Evolutionary conservation across 1,140 invertebrate species (phyloP), one percentile per base, ranked within the genome.

Genomic region (Globodera rostochiensis): DNA sequence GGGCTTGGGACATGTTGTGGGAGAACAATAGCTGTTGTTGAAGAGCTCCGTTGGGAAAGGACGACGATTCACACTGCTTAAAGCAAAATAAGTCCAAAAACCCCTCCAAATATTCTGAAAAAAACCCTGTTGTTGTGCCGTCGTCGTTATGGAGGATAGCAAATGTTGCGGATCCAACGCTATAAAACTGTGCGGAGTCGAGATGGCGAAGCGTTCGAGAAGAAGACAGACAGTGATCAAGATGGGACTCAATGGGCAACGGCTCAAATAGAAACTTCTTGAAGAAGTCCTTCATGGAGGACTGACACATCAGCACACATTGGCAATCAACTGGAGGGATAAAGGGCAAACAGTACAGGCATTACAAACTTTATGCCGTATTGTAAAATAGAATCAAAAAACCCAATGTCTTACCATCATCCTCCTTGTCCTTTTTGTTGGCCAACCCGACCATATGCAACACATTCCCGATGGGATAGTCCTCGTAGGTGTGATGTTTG

Each of bases 211-310:
- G 87, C 97, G 92, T 91, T 98, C 95, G 73, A 97, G n/a, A n/a
- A n/a, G n/a, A n/a, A n/a, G n/a, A n/a, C n/a, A 99, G 92, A 84
- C 95, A 93, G 88, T 98, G 96, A 92, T 99, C 96, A 85, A 98
- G 91, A 91, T 98, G 96, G 84, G 95, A 96, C 92, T 98, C 97
- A n/a, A 98, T 94, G 1, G 97, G 97, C 57, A 99, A 90, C 7
- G 97, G 96, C 90, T 99, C 97, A 90, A 96, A 97, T 15, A 99
- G 91, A 89, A 99, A 97, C 90, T 99, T 99, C 89, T 98, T 98
- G 91, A 96, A 98, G 92, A 98, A 98, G 86, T 98, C 96, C 91
- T 98, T 98, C 90, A 98, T 98, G 3, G 96, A 96, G 79, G 93
- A 95, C 88, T 98, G 97, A 91, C 97, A 99, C 92, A 99, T 94